Percentiles rank a stretch among this genome's conserved stretches.
phyloP scores from a whole-genome alignment of 2,888 invertebrate species.

The Sinodicranocentrus sp. region DNA sequence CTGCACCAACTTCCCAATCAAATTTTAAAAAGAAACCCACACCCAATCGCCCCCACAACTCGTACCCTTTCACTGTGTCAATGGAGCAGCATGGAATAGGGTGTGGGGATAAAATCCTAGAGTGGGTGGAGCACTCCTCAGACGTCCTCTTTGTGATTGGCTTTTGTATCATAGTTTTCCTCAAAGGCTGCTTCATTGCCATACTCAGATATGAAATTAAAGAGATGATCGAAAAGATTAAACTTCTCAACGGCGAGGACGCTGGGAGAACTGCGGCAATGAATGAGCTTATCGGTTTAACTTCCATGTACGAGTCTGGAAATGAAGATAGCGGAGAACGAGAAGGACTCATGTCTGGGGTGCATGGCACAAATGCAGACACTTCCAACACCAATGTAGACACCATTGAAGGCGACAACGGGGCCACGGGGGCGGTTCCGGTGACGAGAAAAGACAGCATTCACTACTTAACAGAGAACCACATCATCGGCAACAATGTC shows the following conservation, averaged over 20 bases:
- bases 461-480: constrained; percentile 42
- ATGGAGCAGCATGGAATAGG: constrained; percentile 79
- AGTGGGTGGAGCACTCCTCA: constrained; percentile 88
- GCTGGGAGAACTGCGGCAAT: constrained; percentile 78
- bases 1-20: constrained; percentile 20
- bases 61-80: constrained; percentile 79
- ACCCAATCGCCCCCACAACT: neutral
- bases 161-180: constrained; percentile 92
- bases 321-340: constrained; percentile 69
- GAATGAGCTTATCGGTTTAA: constrained; percentile 76
- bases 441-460: constrained; percentile 44
- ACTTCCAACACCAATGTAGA: constrained; percentile 66
- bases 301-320: constrained; percentile 69
- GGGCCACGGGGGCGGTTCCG: neutral
- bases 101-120: constrained; percentile 86
- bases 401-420: constrained; percentile 55
- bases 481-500: constrained; percentile 55
- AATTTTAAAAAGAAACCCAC: constrained; percentile 2
- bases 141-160: constrained; percentile 88
- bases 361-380: constrained; percentile 43
- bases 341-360: constrained; percentile 69
- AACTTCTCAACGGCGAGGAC: constrained; percentile 86
- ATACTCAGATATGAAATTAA: constrained; percentile 83
- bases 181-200: constrained; percentile 92
- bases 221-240: constrained; percentile 87